phyloP scores from a whole-genome alignment of 2,797 vertebrate genomes.

The Coranthus polyacanthus region DNA sequence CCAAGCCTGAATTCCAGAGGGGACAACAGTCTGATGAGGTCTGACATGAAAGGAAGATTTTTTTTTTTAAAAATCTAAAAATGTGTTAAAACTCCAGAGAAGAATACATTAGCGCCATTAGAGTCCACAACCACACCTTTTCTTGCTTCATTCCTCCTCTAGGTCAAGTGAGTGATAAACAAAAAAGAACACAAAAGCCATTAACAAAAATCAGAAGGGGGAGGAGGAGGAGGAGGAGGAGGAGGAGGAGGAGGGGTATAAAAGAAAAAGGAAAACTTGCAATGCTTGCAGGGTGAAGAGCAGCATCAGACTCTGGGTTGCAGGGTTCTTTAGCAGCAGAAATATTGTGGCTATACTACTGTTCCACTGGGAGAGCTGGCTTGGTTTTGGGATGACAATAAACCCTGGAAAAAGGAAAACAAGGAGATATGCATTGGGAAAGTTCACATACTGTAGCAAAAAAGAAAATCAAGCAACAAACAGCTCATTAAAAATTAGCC shows the following conservation, averaged over 20 bases:
- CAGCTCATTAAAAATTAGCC: conserved; percentile 53
- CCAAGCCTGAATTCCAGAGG: conserved; percentile 69
- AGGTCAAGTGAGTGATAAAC: conserved; percentile 72
- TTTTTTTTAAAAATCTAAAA: conserved; percentile 51
- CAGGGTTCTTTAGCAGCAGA: conserved; percentile 90
- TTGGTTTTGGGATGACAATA: conserved; percentile 96
- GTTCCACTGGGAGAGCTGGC: conserved; percentile 97
- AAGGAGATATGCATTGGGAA: conserved; percentile 84
- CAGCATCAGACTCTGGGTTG: conserved; percentile 90
- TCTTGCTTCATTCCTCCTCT: conserved; percentile 72
- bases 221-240: conserved; percentile 3
- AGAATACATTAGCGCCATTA: conserved; percentile 69
- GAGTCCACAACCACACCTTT: conserved; percentile 70
- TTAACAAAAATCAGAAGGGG: conserved; percentile 54
- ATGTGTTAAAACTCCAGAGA: conserved; percentile 79
- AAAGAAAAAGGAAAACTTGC: conserved; percentile 82
- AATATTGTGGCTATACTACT: conserved; percentile 93
- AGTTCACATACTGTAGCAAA: conserved; percentile 74
- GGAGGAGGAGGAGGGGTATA: conserved; percentile 33
- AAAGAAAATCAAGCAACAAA: conserved; percentile 69
- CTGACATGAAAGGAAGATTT: conserved; percentile 46
- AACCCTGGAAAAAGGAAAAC: conserved; percentile 95
- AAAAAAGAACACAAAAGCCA: conserved; percentile 65
- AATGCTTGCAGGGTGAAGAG: conserved; percentile 90
- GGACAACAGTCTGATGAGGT: conserved; percentile 68